These are phyloP conservation scores for Epinephelus lanceolatus DNA, from an alignment of 2,113 vertebrate genomes.

Conservation along the genomic window DNA sequence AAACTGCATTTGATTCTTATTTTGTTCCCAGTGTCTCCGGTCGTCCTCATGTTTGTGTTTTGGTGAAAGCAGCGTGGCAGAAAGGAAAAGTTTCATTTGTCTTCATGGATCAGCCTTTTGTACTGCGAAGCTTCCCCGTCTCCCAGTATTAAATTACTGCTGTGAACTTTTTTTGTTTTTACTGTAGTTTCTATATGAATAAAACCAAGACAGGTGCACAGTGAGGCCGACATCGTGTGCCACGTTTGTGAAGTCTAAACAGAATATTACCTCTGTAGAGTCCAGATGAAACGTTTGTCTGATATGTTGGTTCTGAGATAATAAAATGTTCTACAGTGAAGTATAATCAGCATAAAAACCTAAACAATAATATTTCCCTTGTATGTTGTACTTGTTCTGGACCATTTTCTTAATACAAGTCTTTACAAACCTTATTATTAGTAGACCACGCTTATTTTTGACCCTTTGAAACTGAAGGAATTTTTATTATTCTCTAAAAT, in stretches of 20 bases:
- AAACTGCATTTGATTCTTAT: slow-evolving; percentile 21
- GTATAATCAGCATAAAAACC: not conserved
- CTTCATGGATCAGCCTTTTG: slow-evolving; percentile 44
- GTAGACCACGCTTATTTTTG: too few relatives aligned
- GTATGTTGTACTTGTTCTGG: not conserved
- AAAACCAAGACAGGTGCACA: slow-evolving; percentile 23
- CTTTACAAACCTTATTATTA: too few relatives aligned
- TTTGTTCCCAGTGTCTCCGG: not conserved
- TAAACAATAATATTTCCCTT: not conserved
- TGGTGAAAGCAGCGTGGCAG: slow-evolving; percentile 26
- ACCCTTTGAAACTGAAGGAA: too few relatives aligned
- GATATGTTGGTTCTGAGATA: not conserved
- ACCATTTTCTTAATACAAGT: not conserved
- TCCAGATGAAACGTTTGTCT: not conserved
- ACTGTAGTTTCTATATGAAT: slow-evolving; percentile 20
- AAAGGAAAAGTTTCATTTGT: slow-evolving; percentile 32
- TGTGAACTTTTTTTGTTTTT: slow-evolving; percentile 20
- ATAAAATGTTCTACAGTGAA: slow-evolving; percentile 9
- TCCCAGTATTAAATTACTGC: slow-evolving; percentile 39
- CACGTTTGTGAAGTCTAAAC: slow-evolving; percentile 8
- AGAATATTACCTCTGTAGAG: not conserved
- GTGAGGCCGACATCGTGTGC: not conserved
- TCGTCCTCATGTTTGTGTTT: slow-evolving; percentile 11
- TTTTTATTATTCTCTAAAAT: too few relatives aligned
- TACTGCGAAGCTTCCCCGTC: not conserved